phyloP scores from a whole-genome alignment of 37 sponge, comb jelly and placozoan genomes.

The Cliona cf. orientalis region DNA sequence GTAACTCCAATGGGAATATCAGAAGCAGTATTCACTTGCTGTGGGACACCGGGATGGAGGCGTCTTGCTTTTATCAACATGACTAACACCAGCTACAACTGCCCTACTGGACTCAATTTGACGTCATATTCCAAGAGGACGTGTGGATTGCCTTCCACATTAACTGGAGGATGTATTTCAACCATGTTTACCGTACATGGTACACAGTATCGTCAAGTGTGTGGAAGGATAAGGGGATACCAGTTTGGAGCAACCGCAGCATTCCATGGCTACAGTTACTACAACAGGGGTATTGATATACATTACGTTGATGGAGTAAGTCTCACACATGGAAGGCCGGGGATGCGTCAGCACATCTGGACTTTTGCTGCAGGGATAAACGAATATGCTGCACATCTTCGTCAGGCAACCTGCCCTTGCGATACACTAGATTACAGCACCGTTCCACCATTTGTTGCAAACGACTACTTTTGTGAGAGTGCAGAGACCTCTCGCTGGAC shows the following conservation, averaged over 20 bases:
- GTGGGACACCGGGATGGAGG: background rate
- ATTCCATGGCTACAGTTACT: background rate
- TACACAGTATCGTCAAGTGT: background rate
- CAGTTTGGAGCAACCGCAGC: background rate
- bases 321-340: background rate
- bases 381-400: background rate
- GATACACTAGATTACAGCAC: no score
- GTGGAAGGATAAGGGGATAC: constrained; percentile 19
- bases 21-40: no score
- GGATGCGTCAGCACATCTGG: constrained; percentile 11
- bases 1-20: no score
- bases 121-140: background rate
- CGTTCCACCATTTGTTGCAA: constrained; percentile 2
- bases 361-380: constrained; percentile 6
- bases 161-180: background rate
- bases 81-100: background rate
- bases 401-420: background rate
- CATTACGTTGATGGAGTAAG: constrained; percentile 12
- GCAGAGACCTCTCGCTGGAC: no score
- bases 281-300: background rate
- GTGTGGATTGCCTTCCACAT: background rate
- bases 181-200: background rate
- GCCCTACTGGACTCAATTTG: background rate
- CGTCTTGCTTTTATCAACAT: background rate
- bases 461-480: constrained; percentile 25